These are phyloP conservation scores for Trochalopteron elliotii DNA, from an alignment of 2,113 vertebrate genomes.

Conservation along the genomic window DNA sequence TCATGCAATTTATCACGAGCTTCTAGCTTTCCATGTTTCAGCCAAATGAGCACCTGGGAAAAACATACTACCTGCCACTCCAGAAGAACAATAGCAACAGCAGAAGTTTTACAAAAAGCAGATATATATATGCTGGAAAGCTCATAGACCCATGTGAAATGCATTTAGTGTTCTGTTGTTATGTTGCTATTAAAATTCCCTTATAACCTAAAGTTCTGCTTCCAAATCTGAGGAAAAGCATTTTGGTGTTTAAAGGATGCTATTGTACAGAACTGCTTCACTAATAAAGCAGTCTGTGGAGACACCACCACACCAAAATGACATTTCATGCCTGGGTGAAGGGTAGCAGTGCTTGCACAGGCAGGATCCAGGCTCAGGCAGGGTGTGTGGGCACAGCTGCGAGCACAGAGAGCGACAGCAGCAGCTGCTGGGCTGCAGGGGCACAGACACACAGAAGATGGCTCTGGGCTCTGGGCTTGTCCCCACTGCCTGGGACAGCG, in stretches of 20 bases:
- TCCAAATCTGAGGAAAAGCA: not conserved
- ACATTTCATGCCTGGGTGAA: not conserved
- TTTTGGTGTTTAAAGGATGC: not conserved
- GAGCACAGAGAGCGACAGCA: conserved; percentile 32
- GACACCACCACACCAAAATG: not conserved
- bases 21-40: not conserved
- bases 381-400: conserved; percentile 10
- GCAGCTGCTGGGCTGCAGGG: not conserved
- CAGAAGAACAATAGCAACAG: not conserved
- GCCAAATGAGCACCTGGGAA: not conserved
- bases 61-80: not conserved
- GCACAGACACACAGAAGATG: not conserved
- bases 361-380: not conserved
- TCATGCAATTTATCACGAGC: not conserved
- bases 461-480: not conserved
- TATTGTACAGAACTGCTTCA: not conserved
- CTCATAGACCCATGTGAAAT: not conserved
- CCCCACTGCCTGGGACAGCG: not conserved
- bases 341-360: not conserved
- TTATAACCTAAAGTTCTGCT: not conserved
- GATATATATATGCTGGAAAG: not conserved
- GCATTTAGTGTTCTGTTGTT: not conserved
- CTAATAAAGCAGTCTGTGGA: not conserved
- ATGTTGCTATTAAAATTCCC: not conserved
- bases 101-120: not conserved